Evolutionary conservation across 2,113 vertebrate species (phyloP).

Genomic region (Phrynosoma blainvillii): DNA sequence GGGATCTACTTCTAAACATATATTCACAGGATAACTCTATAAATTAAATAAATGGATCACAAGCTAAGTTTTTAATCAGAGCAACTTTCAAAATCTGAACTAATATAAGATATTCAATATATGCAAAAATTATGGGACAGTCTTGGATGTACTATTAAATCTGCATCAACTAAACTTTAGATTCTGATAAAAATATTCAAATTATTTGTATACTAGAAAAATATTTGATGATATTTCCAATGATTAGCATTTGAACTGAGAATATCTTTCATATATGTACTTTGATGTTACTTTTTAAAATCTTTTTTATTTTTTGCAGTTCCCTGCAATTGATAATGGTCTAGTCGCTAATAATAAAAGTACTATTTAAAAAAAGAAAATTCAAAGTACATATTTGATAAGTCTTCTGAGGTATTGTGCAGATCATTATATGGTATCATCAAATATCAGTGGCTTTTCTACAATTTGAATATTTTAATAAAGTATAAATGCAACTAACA

Average conservation of each 20-base stretch:
- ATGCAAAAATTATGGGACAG: background rate
- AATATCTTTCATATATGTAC: background rate
- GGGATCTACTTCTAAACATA: background rate
- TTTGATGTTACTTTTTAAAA: background rate
- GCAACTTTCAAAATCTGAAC: background rate
- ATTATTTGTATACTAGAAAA: background rate
- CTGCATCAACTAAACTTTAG: background rate
- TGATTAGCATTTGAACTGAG: no score
- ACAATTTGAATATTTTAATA: no score
- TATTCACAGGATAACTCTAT: background rate
- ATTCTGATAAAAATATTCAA: background rate
- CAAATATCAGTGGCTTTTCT: no score
- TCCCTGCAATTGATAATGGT: background rate
- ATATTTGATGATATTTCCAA: background rate
- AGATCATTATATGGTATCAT: no score
- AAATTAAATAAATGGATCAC: accelerated
- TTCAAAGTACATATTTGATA: no score
- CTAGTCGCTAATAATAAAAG: background rate
- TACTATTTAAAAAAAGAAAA: no score
- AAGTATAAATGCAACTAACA: background rate
- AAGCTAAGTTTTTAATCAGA: background rate
- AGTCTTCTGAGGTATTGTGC: no score
- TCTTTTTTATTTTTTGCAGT: background rate
- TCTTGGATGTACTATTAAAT: background rate
- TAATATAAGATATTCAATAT: background rate